These are phyloP conservation scores for Columba livia DNA, from an alignment of 2,113 vertebrate species.

Conservation along the genomic window DNA sequence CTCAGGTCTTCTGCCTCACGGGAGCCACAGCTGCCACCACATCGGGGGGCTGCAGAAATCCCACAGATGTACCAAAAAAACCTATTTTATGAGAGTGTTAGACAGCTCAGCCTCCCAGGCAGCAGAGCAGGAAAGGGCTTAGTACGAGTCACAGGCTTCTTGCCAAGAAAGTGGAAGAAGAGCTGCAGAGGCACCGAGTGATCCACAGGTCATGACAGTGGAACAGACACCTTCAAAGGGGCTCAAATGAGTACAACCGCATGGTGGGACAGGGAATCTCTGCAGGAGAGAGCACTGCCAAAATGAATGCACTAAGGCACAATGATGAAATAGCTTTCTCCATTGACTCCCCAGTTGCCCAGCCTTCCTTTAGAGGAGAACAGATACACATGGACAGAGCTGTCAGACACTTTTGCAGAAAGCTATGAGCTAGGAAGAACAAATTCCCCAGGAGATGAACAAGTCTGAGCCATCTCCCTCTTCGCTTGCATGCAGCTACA, in stretches of 20 bases:
- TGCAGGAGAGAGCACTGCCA: not conserved
- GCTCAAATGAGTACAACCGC: not conserved
- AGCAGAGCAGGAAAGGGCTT: not conserved
- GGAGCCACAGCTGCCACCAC: not conserved
- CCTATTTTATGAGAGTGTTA: not conserved
- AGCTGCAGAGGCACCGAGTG: not conserved
- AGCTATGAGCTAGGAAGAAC: not conserved
- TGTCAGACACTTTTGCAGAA: not conserved
- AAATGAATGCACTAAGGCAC: not conserved
- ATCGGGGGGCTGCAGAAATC: not conserved
- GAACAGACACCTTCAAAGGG: not conserved
- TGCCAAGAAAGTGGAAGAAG: not conserved
- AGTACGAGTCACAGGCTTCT: not conserved
- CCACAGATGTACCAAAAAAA: not conserved
- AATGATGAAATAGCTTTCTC: not conserved
- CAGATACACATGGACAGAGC: not conserved
- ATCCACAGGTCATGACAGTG: not conserved
- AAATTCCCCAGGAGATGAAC: not conserved
- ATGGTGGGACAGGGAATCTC: not conserved
- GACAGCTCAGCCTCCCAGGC: not conserved
- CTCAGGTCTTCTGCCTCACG: not conserved
- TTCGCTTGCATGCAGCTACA: not conserved
- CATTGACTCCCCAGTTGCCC: not conserved
- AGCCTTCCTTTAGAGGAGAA: not conserved
- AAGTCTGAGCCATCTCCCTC: not conserved